These are phyloP conservation scores for Rhinatrema bivittatum DNA, from an alignment of 2,797 vertebrate genomes.

Conservation along the genomic window DNA sequence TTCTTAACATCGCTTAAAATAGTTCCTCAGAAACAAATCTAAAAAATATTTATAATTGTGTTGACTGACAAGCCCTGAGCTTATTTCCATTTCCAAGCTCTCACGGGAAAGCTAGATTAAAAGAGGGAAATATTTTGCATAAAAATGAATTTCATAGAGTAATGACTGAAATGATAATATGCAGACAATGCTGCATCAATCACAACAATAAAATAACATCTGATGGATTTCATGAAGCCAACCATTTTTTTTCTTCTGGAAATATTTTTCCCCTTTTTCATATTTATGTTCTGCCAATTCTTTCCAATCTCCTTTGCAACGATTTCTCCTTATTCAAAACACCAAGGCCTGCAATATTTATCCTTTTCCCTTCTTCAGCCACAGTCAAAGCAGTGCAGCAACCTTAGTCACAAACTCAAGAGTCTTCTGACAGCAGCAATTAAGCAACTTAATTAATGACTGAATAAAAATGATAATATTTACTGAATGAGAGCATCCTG, in stretches of 20 bases:
- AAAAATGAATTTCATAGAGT: constrained; percentile 18
- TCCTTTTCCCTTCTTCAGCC: constrained; percentile 33
- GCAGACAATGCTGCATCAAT: background rate
- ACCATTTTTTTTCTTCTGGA: constrained; percentile 2
- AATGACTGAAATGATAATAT: constrained; percentile 12
- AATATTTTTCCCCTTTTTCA: background rate
- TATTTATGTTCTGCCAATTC: constrained; percentile 1
- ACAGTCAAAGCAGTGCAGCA: constrained; percentile 43
- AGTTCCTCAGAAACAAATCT: background rate
- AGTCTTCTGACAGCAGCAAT: constrained; percentile 77
- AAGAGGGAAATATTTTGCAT: constrained; percentile 27
- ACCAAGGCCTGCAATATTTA: background rate
- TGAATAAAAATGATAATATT: constrained; percentile 79
- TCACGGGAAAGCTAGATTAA: constrained; percentile 27
- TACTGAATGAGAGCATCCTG: constrained; percentile 71
- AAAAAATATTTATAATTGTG: background rate
- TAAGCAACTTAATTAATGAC: constrained; percentile 80
- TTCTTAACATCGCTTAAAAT: constrained; percentile 1
- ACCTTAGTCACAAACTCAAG: constrained; percentile 57
- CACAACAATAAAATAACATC: constrained; percentile 1
- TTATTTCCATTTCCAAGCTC: constrained; percentile 10
- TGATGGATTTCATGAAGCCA: background rate
- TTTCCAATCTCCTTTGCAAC: background rate
- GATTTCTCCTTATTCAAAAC: constrained; percentile 4
- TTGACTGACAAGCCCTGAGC: background rate